Evolutionary conservation across 2,797 vertebrate genomes (phyloP).

Genomic region (Fratercula arctica): DNA sequence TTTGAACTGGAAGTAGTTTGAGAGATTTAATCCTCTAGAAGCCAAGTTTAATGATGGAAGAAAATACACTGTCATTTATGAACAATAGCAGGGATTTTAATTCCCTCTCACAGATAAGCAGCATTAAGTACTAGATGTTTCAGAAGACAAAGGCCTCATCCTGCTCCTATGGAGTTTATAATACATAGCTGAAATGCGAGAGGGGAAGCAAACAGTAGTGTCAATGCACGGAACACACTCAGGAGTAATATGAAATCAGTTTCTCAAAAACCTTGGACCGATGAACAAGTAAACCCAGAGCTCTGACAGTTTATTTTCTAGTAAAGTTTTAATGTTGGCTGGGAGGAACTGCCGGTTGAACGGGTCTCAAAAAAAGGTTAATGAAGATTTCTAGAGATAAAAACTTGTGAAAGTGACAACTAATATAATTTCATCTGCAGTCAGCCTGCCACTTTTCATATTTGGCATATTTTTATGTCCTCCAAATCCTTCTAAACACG

Average conservation of each 20-base stretch:
- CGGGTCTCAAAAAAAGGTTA: not conserved
- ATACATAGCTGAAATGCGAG: not conserved
- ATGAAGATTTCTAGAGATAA: not conserved
- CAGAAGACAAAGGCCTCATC: not conserved
- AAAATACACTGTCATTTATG: not conserved
- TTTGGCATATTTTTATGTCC: not conserved
- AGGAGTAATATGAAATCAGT: not conserved
- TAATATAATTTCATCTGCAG: not conserved
- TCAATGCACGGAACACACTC: not conserved
- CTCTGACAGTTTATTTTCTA: not conserved
- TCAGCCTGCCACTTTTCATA: not conserved
- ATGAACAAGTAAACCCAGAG: not conserved
- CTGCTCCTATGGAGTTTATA: not conserved
- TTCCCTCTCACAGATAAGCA: not conserved
- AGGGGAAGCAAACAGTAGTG: not conserved
- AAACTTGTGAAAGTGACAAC: not conserved
- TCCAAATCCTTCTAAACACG: not conserved
- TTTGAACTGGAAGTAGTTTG: not conserved
- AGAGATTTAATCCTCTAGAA: not conserved
- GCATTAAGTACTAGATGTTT: not conserved
- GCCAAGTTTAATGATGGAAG: not conserved
- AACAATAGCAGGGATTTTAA: slow-evolving; percentile 8
- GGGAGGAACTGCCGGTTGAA: not conserved
- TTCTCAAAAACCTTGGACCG: not conserved
- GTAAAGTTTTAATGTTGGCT: not conserved